A percentile compares a stretch with the other conserved stretches of the same genome.
phyloP scores from a whole-genome alignment of 2,888 invertebrate species.

The Leptinotarsa peninsularis region DNA sequence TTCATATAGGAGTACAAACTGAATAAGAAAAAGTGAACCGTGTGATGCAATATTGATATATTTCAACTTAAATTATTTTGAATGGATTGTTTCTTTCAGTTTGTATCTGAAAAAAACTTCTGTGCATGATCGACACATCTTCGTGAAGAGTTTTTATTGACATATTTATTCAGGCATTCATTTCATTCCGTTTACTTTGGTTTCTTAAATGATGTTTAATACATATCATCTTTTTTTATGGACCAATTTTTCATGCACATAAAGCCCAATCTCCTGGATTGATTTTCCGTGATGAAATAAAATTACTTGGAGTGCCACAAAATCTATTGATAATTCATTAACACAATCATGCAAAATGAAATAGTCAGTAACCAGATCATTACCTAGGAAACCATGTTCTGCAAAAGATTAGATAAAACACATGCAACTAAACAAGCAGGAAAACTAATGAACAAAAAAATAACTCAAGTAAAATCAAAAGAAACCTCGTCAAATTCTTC shows the following conservation, averaged over 20 bases:
- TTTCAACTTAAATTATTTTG: too few species aligned
- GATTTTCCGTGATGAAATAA: not conserved
- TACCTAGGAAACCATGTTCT: constrained; percentile 23
- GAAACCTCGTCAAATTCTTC: constrained; percentile 72
- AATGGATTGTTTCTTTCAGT: too few species aligned
- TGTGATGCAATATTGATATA: too few species aligned
- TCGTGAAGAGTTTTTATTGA: too few species aligned
- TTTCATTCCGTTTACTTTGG: too few species aligned
- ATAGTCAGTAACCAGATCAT: not conserved
- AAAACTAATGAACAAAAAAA: constrained; percentile 40
- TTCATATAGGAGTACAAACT: too few species aligned
- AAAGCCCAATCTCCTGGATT: not conserved
- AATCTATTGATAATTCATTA: not conserved
- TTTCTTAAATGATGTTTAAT: too few species aligned
- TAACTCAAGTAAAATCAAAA: constrained; percentile 48
- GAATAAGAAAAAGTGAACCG: too few species aligned
- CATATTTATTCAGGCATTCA: too few species aligned
- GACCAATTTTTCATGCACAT: not conserved
- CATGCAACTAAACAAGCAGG: constrained; percentile 42
- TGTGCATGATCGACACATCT: too few species aligned
- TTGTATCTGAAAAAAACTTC: too few species aligned
- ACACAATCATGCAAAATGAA: not conserved
- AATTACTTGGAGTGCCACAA: not conserved
- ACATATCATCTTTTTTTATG: not conserved
- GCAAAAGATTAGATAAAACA: constrained; percentile 28